phyloP scores from a whole-genome alignment of 2,888 invertebrate genomes.

The Antheraea assamensis region DNA sequence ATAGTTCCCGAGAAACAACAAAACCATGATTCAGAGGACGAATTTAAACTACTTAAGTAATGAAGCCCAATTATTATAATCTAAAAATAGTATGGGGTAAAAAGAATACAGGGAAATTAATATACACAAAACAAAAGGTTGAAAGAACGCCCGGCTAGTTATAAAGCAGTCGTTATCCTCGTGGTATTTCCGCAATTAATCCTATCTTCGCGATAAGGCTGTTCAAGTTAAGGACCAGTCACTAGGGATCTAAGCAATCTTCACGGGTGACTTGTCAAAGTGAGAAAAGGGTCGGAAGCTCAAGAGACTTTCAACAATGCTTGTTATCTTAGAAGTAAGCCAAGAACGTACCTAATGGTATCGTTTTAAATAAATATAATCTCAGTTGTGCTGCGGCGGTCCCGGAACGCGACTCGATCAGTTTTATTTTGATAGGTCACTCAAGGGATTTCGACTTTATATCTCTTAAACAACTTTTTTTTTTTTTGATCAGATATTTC shows the following conservation, averaged over 20 bases:
- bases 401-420: constrained; percentile 34
- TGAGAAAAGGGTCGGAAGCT: constrained; percentile 78
- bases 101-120: neutral
- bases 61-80: neutral
- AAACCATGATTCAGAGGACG: too few species aligned
- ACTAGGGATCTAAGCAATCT: constrained; percentile 80
- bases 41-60: neutral
- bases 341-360: constrained; percentile 76
- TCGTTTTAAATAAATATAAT: constrained; percentile 73
- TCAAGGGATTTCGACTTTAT: constrained; percentile 16
- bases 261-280: constrained; percentile 82
- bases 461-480: constrained; percentile 18
- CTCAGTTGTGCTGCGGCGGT: constrained; percentile 32
- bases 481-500: constrained; percentile 3
- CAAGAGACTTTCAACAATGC: constrained; percentile 81
- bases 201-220: constrained; percentile 76
- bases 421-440: constrained; percentile 20
- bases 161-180: constrained; percentile 73
- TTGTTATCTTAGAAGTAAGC: constrained; percentile 80
- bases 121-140: constrained; percentile 31
- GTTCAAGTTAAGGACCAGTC: constrained; percentile 78
- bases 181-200: constrained; percentile 80
- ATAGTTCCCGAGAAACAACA: too few species aligned
- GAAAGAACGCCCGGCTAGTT: constrained; percentile 58
- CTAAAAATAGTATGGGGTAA: neutral